These are phyloP conservation scores for Sebastes dallii DNA, from an alignment of 2,797 vertebrate species.

Conservation along the genomic window DNA sequence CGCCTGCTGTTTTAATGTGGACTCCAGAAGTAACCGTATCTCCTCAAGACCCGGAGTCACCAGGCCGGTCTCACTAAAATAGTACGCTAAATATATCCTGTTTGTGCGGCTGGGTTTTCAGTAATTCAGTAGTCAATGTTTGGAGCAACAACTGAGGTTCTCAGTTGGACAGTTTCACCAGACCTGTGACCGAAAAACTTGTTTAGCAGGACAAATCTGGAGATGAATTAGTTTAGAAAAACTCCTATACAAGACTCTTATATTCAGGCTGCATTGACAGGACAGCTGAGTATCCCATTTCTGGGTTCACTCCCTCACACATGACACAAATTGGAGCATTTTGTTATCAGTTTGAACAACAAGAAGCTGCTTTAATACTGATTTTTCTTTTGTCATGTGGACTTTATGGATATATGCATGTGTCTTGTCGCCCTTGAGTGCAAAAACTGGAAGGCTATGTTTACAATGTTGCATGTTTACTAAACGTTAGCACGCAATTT, in stretches of 20 bases:
- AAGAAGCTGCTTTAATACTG: background rate
- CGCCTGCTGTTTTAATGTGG: slow-evolving; percentile 76
- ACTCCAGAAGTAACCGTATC: slow-evolving; percentile 82
- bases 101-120: slow-evolving; percentile 71
- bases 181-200: background rate
- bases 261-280: background rate
- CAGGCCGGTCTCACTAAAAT: slow-evolving; percentile 64
- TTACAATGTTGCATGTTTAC: background rate
- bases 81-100: slow-evolving; percentile 84
- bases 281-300: background rate
- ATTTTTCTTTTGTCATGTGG: background rate
- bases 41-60: slow-evolving; percentile 75
- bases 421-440: fast-evolving
- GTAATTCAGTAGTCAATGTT: slow-evolving; percentile 14
- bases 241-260: background rate
- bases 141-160: slow-evolving; percentile 13
- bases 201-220: background rate
- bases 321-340: background rate
- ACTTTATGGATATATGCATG: background rate
- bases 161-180: too few species aligned
- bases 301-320: background rate
- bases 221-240: background rate
- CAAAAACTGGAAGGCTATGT: background rate
- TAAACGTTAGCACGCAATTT: background rate
- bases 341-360: background rate